A percentile compares a stretch with the other conserved stretches of the same genome.
phyloP scores from a whole-genome alignment of 2,797 vertebrate genomes.

The Coregonus ussuriensis region DNA sequence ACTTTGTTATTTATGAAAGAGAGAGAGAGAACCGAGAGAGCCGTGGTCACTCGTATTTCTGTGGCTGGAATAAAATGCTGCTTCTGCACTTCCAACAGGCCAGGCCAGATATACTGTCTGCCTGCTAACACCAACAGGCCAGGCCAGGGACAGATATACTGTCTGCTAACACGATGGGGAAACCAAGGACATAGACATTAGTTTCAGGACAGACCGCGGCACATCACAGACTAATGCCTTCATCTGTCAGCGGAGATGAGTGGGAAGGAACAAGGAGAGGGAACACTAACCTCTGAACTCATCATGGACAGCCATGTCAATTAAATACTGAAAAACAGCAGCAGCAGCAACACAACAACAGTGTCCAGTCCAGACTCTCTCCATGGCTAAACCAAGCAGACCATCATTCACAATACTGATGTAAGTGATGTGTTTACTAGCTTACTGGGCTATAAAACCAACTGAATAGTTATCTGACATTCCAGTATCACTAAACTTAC shows the following conservation, averaged over 20 bases:
- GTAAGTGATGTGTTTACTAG: not conserved
- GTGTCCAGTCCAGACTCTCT: slow-evolving; percentile 58
- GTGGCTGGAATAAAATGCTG: slow-evolving; percentile 68
- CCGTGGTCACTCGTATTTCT: slow-evolving; percentile 71
- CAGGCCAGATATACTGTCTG: slow-evolving; percentile 72
- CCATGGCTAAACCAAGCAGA: slow-evolving; percentile 38
- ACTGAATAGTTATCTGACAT: slow-evolving; percentile 40
- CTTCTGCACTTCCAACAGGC: slow-evolving; percentile 8
- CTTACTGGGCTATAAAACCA: slow-evolving; percentile 29
- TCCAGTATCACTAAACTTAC: slow-evolving; percentile 29
- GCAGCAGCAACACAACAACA: slow-evolving; percentile 59
- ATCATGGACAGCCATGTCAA: slow-evolving; percentile 77
- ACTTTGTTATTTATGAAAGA: slow-evolving; percentile 71
- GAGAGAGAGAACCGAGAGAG: slow-evolving; percentile 56
- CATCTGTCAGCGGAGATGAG: slow-evolving; percentile 79
- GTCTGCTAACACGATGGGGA: slow-evolving; percentile 62
- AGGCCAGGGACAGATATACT: slow-evolving; percentile 74
- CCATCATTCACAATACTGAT: slow-evolving; percentile 17
- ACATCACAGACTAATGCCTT: slow-evolving; percentile 79
- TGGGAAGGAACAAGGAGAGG: slow-evolving; percentile 77
- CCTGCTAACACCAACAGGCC: slow-evolving; percentile 51
- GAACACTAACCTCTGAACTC: slow-evolving; percentile 79
- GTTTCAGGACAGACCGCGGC: slow-evolving; percentile 76
- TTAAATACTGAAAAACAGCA: slow-evolving; percentile 78
- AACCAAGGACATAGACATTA: slow-evolving; percentile 80